Base-by-base conservation (phyloP, 2,888 invertebrate species). In the Stenchaetothrips biformis region DNA sequence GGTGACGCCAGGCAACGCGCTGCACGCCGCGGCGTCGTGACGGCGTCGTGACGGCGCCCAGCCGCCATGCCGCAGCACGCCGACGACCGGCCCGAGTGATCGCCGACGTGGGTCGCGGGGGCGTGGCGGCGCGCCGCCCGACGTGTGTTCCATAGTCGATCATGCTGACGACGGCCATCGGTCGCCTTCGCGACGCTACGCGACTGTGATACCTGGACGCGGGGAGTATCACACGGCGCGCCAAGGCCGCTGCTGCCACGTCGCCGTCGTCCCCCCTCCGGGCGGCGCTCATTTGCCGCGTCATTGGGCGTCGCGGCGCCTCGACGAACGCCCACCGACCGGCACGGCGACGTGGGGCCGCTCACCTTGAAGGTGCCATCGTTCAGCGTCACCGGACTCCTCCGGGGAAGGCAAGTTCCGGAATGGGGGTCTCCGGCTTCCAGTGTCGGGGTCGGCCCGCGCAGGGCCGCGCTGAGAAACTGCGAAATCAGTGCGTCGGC, bases 81-180 rank as follows among this genome's bases (percentile, higher is more conserved):
- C 59, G 13, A 16, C 59, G 59, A 18, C 59, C 18, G 13, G 9
- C 3, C 16, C 9, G 16, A 53, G 53, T 53, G 53, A 53, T 53
- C 53, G 53, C 13, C 16, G 53, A 18, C 16, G 9, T 11, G 53
- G 53, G 53, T 11, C 18, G 13, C 11, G 16, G 0, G 53, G 53
- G 53, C 53, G 53, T 53, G 53, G 53, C 53, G 53, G 53, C 16
- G 13, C 8, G 53, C 16, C 13, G 53, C 53, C 13, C 13, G 53
- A 18, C 53, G 13, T 25, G 67, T 74, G 21, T 74, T 74, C 67
- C 21, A 74, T 74, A 7, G 67, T 74, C 67, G 67, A 74, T 74
- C 67, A 74, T 74, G 67, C 67, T 74, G 11, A 74, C 67, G 67
- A 74, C 67, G 67, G 67, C 67, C 67, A 74, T 74, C 67, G 25